Percentiles rank a stretch among this genome's conserved stretches.
Conservation (phyloP, 2,797 vertebrate genomes). For the Acropternis orthonyx region DNA sequence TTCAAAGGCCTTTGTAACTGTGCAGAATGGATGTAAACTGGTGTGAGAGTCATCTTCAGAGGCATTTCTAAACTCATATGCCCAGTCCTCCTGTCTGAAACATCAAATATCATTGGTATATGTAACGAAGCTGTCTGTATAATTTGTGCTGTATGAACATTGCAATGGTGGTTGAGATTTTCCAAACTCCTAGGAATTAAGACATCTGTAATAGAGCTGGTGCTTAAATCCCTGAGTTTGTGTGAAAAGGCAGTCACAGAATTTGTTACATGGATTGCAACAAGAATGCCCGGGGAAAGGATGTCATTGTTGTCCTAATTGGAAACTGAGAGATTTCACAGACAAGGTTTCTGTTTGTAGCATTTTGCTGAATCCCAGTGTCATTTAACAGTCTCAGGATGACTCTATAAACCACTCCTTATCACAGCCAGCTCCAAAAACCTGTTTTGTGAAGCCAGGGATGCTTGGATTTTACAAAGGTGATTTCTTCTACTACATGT, state of each 20-base stretch:
- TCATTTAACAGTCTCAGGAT: background rate
- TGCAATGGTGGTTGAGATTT: background rate
- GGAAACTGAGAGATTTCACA: conserved; percentile 3
- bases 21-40: background rate
- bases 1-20: background rate
- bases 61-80: background rate
- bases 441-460: background rate
- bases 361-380: background rate
- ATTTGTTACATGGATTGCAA: background rate
- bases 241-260: background rate
- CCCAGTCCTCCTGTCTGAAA: background rate
- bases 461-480: background rate
- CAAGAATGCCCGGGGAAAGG: background rate
- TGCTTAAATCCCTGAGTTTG: background rate
- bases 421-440: background rate
- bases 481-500: background rate
- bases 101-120: background rate
- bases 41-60: background rate
- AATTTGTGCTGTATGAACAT: background rate
- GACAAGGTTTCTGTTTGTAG: background rate
- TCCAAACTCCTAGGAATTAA: background rate
- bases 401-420: background rate
- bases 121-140: background rate
- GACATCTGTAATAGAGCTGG: background rate
- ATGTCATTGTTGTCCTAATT: background rate